A percentile compares a stretch with the other conserved stretches of the same genome.
These are phyloP conservation scores for Amazonetta brasiliensis DNA, from an alignment of 2,797 vertebrate species.

Conservation along the genomic window DNA sequence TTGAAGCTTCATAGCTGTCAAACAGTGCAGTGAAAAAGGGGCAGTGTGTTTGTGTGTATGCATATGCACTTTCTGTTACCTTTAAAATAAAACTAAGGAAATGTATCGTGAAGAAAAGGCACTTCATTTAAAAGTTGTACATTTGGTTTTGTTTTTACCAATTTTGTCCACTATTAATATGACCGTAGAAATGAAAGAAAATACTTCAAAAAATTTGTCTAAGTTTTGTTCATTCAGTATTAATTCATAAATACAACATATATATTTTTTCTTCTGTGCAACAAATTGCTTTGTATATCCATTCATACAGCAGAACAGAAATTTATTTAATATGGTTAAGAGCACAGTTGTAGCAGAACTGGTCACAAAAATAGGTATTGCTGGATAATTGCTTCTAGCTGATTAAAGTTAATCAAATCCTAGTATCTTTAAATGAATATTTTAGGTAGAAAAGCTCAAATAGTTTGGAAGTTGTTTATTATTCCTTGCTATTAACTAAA, in stretches of 20 bases:
- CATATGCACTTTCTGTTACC: not conserved
- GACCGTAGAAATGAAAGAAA: not conserved
- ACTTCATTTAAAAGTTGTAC: not conserved
- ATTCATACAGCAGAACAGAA: not conserved
- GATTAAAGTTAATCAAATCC: not conserved
- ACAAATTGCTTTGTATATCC: not conserved
- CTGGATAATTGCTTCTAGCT: not conserved
- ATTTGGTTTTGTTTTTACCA: not conserved
- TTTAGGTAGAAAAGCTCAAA: not conserved
- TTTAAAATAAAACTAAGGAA: not conserved
- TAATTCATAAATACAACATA: not conserved
- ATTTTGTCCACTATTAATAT: not conserved
- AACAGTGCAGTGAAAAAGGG: not conserved
- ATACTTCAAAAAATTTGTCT: not conserved
- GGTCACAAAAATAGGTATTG: not conserved
- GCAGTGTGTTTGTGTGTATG: accelerated
- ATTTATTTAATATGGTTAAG: not conserved
- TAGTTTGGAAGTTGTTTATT: not conserved
- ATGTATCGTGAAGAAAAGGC: not conserved
- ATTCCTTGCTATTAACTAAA: not conserved
- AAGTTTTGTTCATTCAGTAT: not conserved
- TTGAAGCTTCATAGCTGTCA: not conserved
- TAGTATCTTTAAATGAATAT: not conserved
- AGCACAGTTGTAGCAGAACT: not conserved
- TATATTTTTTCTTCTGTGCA: not conserved